Percentiles rank a stretch among this genome's conserved stretches.
Evolutionary conservation across 1,140 invertebrate genomes (phyloP).

Genomic region (Ladona fulva): DNA sequence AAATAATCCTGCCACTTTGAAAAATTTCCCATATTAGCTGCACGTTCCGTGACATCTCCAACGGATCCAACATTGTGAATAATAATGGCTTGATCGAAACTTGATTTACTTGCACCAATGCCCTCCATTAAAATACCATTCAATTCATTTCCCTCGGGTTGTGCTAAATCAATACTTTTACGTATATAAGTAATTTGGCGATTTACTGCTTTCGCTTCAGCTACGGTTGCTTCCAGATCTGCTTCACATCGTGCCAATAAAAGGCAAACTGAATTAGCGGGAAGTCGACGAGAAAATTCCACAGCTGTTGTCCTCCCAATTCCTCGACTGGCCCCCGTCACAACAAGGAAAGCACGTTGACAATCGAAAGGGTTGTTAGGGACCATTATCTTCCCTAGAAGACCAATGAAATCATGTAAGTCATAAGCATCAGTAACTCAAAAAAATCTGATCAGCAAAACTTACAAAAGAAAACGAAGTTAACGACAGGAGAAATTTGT

Average conservation of each 20-base stretch:
- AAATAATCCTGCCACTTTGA: constrained; percentile 56
- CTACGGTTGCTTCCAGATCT: constrained; percentile 40
- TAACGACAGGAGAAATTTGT: neutral
- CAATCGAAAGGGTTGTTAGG: neutral
- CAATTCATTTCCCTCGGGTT: constrained; percentile 30
- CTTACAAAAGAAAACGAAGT: neutral
- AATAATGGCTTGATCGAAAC: constrained; percentile 61
- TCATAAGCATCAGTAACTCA: neutral
- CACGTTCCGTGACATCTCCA: constrained; percentile 58
- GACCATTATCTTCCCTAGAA: neutral
- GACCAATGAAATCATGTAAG: neutral
- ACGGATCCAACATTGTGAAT: constrained; percentile 86
- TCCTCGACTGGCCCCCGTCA: constrained; percentile 82
- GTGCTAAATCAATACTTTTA: constrained; percentile 32
- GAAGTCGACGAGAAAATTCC: constrained; percentile 52
- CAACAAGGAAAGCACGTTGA: constrained; percentile 41
- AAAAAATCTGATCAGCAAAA: too few species aligned
- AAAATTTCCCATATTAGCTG: constrained; percentile 48
- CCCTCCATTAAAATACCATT: constrained; percentile 27
- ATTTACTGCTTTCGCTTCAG: constrained; percentile 21
- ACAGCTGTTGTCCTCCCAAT: constrained; percentile 70
- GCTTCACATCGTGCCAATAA: constrained; percentile 61
- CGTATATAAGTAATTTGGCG: neutral
- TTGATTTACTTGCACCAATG: constrained; percentile 20
- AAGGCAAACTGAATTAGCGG: constrained; percentile 56